Base-by-base conservation (phyloP, 2,113 vertebrate genomes). In the Chlorocebus sabaeus region DNA sequence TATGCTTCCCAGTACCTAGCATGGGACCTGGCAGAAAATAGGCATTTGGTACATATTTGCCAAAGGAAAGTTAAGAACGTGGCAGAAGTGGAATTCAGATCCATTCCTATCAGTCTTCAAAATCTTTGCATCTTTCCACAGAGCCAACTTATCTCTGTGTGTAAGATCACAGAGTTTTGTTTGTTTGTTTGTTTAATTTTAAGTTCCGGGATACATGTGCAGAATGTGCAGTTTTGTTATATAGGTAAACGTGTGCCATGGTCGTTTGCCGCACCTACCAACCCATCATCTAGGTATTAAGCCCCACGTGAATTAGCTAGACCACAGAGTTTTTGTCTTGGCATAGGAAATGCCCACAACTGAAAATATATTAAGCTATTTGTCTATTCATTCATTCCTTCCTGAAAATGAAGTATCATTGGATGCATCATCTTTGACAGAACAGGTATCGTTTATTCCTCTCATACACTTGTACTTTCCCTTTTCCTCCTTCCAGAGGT, bases 41-140 rank as follows among this genome's bases (percentile, higher is more conserved):
- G 5, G 25, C 30, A 17, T 2, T 38, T 6, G 1, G 38, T 5
- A 9, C n/a, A 52, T 0, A 6, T 12, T 90, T 17, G 17, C 57
- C 48, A 6, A 75, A 57, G 35, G 27, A 50, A 86, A 70, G 20
- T 11, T 4, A 79, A 61, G 52, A 45, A 30, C 52, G 13, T 18
- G 20, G 30, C 45, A 61, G 18, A 76, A 45, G 40, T 18, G 17
- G 22, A 81, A 90, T 16, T 12, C 10, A 50, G 50, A 50, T n/a
- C 20, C 22, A 23, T 6, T 32, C 12, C 59, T 30, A 4, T 38
- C 4, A 17, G 64, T 23, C 7, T 81, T 72, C 43, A 70, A 55
- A 18, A 17, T 45, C 38, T 81, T 16, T 38, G 30, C 23, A 11
- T 50, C 45, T 78, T 82, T 73, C n/a, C 43, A 16, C 23, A 89